These are phyloP conservation scores for Formicarius rufipectus DNA, from an alignment of 2,113 vertebrate genomes.

Conservation along the genomic window DNA sequence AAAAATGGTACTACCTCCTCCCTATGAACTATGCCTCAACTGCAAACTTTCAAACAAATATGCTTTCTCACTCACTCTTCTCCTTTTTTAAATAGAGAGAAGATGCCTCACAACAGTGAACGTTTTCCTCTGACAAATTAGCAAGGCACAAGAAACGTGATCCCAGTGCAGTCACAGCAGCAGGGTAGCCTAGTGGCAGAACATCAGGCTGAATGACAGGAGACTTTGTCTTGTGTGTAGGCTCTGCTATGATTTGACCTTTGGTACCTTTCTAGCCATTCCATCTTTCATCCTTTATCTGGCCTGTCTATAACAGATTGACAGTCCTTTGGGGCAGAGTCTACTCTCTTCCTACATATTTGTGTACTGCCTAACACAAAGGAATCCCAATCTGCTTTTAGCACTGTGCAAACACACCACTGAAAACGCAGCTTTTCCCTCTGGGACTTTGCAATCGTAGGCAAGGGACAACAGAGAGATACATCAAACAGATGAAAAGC, in stretches of 20 bases:
- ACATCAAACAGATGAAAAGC: conserved; percentile 1
- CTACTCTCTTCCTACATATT: conserved; percentile 21
- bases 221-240: background rate
- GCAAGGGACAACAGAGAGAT: background rate
- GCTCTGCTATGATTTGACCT: conserved; percentile 26
- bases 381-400: conserved; percentile 45
- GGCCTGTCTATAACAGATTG: conserved; percentile 15
- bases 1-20: background rate
- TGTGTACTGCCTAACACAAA: conserved; percentile 28
- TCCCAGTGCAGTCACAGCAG: background rate
- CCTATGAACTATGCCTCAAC: background rate
- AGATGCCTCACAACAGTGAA: background rate
- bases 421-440: conserved; percentile 32
- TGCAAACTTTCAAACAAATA: background rate
- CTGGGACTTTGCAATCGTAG: conserved; percentile 19
- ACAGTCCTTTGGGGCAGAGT: conserved; percentile 12
- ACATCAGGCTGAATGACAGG: background rate
- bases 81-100: background rate
- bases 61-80: background rate
- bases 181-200: background rate
- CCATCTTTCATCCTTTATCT: conserved; percentile 62
- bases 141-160: background rate
- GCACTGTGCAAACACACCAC: conserved; percentile 31
- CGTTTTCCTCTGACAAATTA: background rate
- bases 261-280: background rate